These are phyloP conservation scores for Ptychodera flava DNA, from an alignment of 35 echinoderm and acorn worm genomes.

Conservation along the genomic window DNA sequence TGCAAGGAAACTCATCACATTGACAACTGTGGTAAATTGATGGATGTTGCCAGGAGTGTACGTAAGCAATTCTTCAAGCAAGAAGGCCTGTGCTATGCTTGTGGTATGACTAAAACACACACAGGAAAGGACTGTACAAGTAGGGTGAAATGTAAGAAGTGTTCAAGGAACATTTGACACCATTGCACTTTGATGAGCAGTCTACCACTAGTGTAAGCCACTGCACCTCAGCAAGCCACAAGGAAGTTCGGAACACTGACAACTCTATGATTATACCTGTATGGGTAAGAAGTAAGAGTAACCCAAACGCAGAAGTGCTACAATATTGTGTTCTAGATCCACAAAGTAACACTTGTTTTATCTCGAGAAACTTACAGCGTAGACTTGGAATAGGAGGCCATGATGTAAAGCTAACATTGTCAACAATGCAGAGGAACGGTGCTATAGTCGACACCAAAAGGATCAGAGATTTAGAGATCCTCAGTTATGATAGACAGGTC, in stretches of 20 bases:
- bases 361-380: not conserved
- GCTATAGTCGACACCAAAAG: not conserved
- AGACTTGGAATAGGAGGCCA: conserved; percentile 12
- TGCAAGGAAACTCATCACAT: conserved; percentile 1
- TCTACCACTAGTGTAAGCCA: not conserved
- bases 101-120: not conserved
- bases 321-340: conserved; percentile 32
- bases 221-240: not conserved
- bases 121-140: not conserved
- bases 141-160: not conserved
- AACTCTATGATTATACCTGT: conserved; percentile 40
- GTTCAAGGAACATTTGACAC: not conserved
- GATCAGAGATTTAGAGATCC: conserved; percentile 15
- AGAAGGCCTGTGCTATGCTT: conserved; percentile 5
- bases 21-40: not conserved
- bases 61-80: not conserved
- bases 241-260: not conserved
- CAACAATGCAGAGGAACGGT: conserved; percentile 27
- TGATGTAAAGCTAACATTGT: not conserved
- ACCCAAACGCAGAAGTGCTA: conserved; percentile 10
- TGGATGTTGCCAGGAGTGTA: not conserved
- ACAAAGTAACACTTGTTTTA: conserved; percentile 22
- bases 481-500: conserved; percentile 4
- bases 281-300: not conserved
- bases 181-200: not conserved